Evolutionary conservation across 2,888 invertebrate species (phyloP).

Genomic region (Apotomis turbidana): DNA sequence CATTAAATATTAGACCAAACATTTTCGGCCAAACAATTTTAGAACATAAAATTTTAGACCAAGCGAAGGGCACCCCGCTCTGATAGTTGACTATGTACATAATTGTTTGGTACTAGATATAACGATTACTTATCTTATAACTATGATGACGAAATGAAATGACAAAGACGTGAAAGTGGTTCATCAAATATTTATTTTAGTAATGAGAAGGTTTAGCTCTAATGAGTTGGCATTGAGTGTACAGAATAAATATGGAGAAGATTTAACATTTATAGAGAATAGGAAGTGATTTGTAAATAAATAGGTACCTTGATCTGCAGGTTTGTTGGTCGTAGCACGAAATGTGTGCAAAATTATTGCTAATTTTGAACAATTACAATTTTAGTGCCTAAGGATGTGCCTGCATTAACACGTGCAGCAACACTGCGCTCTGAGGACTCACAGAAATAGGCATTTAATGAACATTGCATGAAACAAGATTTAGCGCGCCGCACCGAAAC

Average conservation of each 20-base stretch:
- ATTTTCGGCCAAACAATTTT: too few species aligned
- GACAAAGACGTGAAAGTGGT: not conserved
- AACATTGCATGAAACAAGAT: too few species aligned
- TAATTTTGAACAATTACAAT: not conserved
- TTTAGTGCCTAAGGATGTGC: not conserved
- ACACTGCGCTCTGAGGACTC: conserved; percentile 12
- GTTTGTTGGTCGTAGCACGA: conserved; percentile 19
- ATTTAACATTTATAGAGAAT: conserved; percentile 14
- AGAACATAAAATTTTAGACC: too few species aligned
- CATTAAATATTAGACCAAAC: too few species aligned
- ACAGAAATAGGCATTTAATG: not conserved
- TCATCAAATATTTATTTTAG: conserved; percentile 1
- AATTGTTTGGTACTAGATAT: conserved; percentile 10
- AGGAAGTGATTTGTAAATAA: conserved; percentile 5
- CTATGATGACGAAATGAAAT: conserved; percentile 15
- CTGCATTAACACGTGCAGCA: not conserved
- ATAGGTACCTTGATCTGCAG: conserved; percentile 28
- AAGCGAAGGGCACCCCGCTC: too few species aligned
- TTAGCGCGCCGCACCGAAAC: too few species aligned
- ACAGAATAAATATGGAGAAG: conserved; percentile 3
- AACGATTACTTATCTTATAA: conserved; percentile 11
- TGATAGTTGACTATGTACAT: conserved; percentile 46
- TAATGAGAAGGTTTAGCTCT: not conserved
- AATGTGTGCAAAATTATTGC: not conserved
- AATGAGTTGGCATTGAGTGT: conserved; percentile 11